Percentiles rank a stretch among this genome's conserved stretches.
These are phyloP conservation scores for Paramuricea clavata DNA, from an alignment of 92 coral and sea anemone species.

Conservation along the genomic window DNA sequence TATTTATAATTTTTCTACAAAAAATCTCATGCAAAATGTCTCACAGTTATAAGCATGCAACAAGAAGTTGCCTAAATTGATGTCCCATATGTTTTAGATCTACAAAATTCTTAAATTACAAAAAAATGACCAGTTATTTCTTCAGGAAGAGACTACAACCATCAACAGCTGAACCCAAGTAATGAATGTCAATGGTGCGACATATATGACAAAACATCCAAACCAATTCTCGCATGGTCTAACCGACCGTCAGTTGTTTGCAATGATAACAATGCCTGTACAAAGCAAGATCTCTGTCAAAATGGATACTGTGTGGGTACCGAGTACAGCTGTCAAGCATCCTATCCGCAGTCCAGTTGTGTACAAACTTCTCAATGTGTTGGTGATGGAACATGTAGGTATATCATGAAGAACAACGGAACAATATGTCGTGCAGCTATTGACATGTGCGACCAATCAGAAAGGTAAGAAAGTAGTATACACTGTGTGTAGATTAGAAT, in stretches of 20 bases:
- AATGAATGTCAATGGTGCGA: conserved; percentile 92
- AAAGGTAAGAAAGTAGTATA: conserved; percentile 64
- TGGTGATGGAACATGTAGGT: conserved; percentile 77
- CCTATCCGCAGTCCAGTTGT: conserved; percentile 75
- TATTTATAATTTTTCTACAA: no score
- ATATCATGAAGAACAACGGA: conserved; percentile 69
- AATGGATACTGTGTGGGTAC: conserved; percentile 72
- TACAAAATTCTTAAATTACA: no score
- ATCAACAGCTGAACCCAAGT: conserved; percentile 76
- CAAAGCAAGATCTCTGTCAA: conserved; percentile 77
- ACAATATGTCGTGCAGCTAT: conserved; percentile 87
- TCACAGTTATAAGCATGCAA: no score
- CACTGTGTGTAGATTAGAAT: no score
- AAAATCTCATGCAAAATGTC: no score
- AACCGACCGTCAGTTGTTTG: conserved; percentile 79
- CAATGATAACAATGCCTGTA: conserved; percentile 78
- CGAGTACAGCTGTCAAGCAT: conserved; percentile 78
- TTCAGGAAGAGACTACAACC: conserved; percentile 79
- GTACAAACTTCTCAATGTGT: conserved; percentile 76
- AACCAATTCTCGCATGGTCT: conserved; percentile 75
- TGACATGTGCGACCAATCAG: conserved; percentile 86
- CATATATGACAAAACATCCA: conserved; percentile 70
- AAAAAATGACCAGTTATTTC: neutral
- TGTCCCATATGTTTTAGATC: no score
- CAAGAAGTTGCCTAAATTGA: neutral